Percentiles rank a stretch among this genome's conserved stretches.
These are phyloP conservation scores for Apocheima hispidaria DNA, from an alignment of 2,888 invertebrate species.

Conservation along the genomic window DNA sequence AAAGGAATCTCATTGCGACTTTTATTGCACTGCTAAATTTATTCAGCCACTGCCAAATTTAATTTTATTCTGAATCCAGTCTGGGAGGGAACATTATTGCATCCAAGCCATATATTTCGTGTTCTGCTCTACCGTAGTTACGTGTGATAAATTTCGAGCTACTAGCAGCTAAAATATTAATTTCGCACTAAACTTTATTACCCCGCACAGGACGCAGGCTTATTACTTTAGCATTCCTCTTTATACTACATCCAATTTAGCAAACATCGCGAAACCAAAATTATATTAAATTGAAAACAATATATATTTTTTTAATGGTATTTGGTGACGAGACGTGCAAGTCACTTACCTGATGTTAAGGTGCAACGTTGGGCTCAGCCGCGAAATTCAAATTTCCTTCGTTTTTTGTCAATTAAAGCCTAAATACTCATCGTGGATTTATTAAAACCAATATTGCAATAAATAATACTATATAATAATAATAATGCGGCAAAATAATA, in stretches of 20 bases:
- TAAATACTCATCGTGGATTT: too few species aligned
- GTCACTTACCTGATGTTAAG: too few species aligned
- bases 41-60: conserved; percentile 41
- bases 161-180: conserved; percentile 50
- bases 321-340: too few species aligned
- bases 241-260: conserved; percentile 36
- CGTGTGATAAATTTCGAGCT: conserved; percentile 45
- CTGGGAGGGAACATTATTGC: conserved; percentile 48
- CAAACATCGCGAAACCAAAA: conserved; percentile 42
- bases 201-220: conserved; percentile 41
- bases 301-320: too few species aligned
- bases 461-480: too few species aligned
- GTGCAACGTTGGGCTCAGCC: too few species aligned
- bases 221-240: conserved; percentile 41
- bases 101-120: conserved; percentile 39
- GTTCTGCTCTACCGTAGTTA: conserved; percentile 29
- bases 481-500: too few species aligned
- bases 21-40: conserved; percentile 33
- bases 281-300: conserved; percentile 40
- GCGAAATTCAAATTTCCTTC: too few species aligned
- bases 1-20: conserved; percentile 13
- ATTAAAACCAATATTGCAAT: too few species aligned
- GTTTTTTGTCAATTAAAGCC: too few species aligned
- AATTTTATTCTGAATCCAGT: conserved; percentile 47
- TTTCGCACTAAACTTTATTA: conserved; percentile 47